phyloP scores from a whole-genome alignment of 1,140 invertebrate species.

The Aphelenchoides besseyi region DNA sequence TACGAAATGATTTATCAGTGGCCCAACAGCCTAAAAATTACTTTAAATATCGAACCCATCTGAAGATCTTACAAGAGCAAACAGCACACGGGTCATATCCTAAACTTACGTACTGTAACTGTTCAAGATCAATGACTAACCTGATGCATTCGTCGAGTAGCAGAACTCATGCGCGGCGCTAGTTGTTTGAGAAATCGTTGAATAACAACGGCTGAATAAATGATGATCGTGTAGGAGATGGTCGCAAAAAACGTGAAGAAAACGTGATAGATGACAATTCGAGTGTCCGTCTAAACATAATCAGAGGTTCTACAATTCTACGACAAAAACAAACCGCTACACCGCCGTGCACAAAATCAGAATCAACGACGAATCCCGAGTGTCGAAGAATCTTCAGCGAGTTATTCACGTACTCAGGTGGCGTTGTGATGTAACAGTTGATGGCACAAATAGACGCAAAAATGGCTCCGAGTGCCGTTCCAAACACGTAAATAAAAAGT shows the following conservation, averaged over 20 bases:
- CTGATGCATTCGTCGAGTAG: slow-evolving; percentile 12
- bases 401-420: slow-evolving; percentile 7
- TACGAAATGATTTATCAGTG: slow-evolving; percentile 1
- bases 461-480: background rate
- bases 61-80: background rate
- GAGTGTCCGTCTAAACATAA: background rate
- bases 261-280: slow-evolving; percentile 9
- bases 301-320: background rate
- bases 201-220: slow-evolving; percentile 9
- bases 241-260: background rate
- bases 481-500: background rate
- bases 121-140: too few relatives aligned
- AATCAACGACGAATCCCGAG: background rate
- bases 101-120: too few relatives aligned
- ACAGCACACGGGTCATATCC: slow-evolving; percentile 10
- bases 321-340: background rate
- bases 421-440: slow-evolving; percentile 6
- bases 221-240: background rate
- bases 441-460: background rate
- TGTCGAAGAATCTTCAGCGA: slow-evolving; percentile 3
- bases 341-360: slow-evolving; percentile 13
- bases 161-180: background rate
- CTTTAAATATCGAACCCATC: background rate
- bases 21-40: background rate
- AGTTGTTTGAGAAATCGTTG: background rate